phyloP scores from a whole-genome alignment of 2,797 vertebrate genomes.

The Hypotaenidia philippensis region DNA sequence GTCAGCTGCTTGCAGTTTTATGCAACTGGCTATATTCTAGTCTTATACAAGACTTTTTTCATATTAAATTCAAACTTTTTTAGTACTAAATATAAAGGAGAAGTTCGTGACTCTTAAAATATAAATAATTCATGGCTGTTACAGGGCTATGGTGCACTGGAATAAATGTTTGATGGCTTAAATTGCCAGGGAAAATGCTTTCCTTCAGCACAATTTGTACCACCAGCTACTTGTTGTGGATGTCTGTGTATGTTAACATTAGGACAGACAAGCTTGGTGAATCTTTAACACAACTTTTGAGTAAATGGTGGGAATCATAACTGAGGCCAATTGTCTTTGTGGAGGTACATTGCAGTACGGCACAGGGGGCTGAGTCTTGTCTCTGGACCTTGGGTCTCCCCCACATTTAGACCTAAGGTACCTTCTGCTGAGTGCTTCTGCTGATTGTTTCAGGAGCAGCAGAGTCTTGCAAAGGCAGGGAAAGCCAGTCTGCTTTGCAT shows the following conservation, averaged over 20 bases:
- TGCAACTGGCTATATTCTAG: background rate
- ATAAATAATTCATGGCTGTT: conserved; percentile 8
- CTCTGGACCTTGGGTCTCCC: background rate
- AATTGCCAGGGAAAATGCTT: background rate
- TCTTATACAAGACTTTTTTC: background rate
- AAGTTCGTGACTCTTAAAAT: background rate
- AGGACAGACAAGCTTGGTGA: background rate
- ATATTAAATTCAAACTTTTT: background rate
- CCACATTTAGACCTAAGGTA: background rate
- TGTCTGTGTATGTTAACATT: background rate
- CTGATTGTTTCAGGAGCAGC: background rate
- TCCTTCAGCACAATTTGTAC: background rate
- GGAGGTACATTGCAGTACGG: background rate
- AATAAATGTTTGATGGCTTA: conserved; percentile 39
- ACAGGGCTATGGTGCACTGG: background rate
- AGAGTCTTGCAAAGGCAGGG: background rate
- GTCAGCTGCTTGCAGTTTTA: background rate
- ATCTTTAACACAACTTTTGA: conserved; percentile 20
- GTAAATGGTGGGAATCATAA: background rate
- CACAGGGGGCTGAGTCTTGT: background rate
- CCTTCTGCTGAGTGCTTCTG: background rate
- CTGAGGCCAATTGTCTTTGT: background rate
- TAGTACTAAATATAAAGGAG: background rate
- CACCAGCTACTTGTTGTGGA: background rate
- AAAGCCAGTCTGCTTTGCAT: background rate